Evolutionary conservation across 2,113 vertebrate genomes (phyloP).

Genomic region (Micromys minutus): DNA sequence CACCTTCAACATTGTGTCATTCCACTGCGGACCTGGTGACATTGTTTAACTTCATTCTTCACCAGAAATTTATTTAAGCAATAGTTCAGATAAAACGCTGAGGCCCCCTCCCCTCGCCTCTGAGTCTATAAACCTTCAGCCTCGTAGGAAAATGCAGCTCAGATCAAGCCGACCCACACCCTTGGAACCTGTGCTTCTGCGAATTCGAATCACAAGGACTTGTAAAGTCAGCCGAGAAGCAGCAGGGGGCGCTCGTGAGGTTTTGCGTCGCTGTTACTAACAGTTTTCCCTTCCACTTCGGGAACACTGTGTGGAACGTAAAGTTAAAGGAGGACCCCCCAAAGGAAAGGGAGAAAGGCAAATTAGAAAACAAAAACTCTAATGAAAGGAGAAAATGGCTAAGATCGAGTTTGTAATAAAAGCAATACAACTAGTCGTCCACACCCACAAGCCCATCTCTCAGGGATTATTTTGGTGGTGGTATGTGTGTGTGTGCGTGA

Average conservation of each 20-base stretch:
- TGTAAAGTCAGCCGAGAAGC: constrained; percentile 29
- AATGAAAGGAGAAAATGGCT: background rate
- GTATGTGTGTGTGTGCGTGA: too few species aligned
- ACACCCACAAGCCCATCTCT: background rate
- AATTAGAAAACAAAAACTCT: background rate
- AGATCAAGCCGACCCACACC: background rate
- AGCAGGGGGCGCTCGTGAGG: constrained; percentile 77
- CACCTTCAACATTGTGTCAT: background rate
- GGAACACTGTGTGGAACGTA: background rate
- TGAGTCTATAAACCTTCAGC: constrained; percentile 4
- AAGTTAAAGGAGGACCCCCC: constrained; percentile 1
- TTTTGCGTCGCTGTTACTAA: background rate
- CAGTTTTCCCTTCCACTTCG: background rate
- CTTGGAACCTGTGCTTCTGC: background rate
- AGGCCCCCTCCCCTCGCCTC: background rate
- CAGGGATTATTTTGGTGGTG: background rate
- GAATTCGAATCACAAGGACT: background rate
- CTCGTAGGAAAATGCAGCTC: background rate
- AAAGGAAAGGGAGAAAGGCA: background rate
- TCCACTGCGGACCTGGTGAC: background rate
- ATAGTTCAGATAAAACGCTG: background rate
- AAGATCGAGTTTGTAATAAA: constrained; percentile 27
- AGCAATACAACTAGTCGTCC: background rate
- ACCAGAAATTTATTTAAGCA: background rate
- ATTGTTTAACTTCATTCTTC: constrained; percentile 21